phyloP scores from a whole-genome alignment of 2,113 vertebrate genomes.

The Corythornis cristatus region DNA sequence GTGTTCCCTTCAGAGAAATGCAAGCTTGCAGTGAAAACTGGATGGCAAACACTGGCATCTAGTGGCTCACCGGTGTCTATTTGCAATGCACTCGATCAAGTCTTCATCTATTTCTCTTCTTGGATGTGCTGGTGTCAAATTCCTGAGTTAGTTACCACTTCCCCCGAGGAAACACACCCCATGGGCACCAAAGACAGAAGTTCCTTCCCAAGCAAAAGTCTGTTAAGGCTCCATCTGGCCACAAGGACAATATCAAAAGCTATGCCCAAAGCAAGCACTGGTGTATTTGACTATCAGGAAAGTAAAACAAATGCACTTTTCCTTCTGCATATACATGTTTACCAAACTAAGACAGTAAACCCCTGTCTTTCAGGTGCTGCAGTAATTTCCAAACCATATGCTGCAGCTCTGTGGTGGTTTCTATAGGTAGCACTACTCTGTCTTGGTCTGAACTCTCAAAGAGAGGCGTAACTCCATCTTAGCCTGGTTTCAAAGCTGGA shows the following conservation, averaged over 20 bases:
- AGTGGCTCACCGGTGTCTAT: background rate
- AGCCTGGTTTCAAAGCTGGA: background rate
- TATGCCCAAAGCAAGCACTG: background rate
- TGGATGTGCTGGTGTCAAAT: background rate
- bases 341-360: background rate
- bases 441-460: background rate
- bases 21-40: background rate
- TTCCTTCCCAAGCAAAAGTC: background rate
- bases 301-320: background rate
- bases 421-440: background rate
- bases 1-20: background rate
- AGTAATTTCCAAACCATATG: background rate
- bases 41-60: constrained; percentile 12
- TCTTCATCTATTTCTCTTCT: background rate
- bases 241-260: background rate
- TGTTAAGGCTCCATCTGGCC: background rate
- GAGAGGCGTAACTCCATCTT: background rate
- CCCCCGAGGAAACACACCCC: background rate
- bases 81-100: background rate
- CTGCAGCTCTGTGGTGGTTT: background rate
- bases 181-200: background rate
- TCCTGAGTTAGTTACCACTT: background rate
- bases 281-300: background rate
- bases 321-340: background rate
- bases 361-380: background rate